These are phyloP conservation scores for Argya squamiceps DNA, from an alignment of 2,797 vertebrate species.

Conservation along the genomic window DNA sequence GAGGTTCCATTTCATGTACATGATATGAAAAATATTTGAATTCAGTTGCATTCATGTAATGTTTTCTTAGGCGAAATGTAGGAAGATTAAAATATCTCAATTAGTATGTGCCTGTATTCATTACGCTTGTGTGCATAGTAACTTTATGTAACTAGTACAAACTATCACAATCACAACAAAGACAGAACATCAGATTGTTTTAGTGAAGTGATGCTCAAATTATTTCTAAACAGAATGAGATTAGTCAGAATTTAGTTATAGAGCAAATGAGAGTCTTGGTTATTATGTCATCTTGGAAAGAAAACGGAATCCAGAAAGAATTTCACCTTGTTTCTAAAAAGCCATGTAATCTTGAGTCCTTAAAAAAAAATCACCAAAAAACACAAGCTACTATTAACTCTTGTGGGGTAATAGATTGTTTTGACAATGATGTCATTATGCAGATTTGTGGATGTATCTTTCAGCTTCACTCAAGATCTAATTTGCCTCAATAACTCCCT, in stretches of 20 bases:
- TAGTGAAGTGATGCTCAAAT: background rate
- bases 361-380: background rate
- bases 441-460: conserved; percentile 13
- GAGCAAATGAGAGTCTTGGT: background rate
- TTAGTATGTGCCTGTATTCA: background rate
- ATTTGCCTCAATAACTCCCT: conserved; percentile 28
- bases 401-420: background rate
- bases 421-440: background rate
- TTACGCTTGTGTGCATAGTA: background rate
- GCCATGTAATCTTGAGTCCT: background rate
- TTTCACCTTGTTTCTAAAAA: background rate
- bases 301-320: background rate
- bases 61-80: background rate
- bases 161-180: background rate
- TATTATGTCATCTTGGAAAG: background rate
- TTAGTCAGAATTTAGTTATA: background rate
- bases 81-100: background rate
- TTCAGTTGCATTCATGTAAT: background rate
- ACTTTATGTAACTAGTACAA: background rate
- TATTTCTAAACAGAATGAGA: background rate
- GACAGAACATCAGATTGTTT: background rate
- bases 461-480: conserved; percentile 22
- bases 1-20: background rate
- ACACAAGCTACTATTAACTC: background rate
- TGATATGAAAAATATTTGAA: background rate